Evolutionary conservation across 2,113 vertebrate species (phyloP).

Genomic region (Lagenorhynchus albirostris): DNA sequence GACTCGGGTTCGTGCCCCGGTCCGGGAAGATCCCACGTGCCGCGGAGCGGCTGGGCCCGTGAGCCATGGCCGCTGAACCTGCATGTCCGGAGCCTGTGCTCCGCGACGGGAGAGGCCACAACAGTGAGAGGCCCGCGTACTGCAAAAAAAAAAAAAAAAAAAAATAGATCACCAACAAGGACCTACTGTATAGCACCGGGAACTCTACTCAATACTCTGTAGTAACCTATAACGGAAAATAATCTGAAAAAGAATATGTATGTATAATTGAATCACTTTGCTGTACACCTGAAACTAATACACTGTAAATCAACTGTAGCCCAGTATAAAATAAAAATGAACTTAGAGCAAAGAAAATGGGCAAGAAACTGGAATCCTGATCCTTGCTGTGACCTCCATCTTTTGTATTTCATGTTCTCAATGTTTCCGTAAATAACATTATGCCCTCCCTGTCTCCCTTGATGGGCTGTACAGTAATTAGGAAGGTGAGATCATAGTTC

Average conservation of each 20-base stretch:
- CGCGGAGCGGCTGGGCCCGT: too few relatives aligned
- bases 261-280: neutral
- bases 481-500: neutral
- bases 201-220: neutral
- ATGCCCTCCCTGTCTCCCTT: neutral
- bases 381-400: neutral
- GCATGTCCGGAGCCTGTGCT: too few relatives aligned
- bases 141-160: too few relatives aligned
- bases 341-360: neutral
- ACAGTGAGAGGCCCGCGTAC: too few relatives aligned
- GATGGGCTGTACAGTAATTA: too few relatives aligned
- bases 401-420: neutral
- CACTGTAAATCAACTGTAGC: neutral
- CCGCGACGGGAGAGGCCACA: too few relatives aligned
- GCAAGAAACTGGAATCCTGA: neutral
- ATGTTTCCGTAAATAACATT: neutral
- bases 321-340: neutral
- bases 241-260: neutral
- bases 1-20: too few relatives aligned
- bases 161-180: neutral
- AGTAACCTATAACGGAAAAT: neutral
- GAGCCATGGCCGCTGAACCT: too few relatives aligned
- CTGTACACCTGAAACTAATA: neutral
- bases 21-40: too few relatives aligned
- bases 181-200: neutral